Evolutionary conservation across 2,888 invertebrate species (phyloP).

Genomic region (Neocrepidodera transversa): DNA sequence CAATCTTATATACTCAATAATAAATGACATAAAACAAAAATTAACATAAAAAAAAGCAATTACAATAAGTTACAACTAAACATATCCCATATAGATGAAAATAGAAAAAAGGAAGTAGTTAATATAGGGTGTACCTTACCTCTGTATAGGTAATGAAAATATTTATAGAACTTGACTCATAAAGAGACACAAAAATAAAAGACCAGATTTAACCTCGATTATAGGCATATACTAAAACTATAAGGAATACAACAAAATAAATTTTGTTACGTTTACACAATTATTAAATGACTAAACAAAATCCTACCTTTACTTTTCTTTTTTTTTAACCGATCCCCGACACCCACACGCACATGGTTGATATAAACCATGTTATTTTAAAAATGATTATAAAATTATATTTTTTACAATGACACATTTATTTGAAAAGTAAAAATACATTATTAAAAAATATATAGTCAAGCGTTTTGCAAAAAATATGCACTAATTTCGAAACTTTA

Average conservation of each 20-base stretch:
- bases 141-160: slow-evolving; percentile 20
- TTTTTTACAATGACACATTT: neutral
- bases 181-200: slow-evolving; percentile 3
- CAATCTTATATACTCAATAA: no score
- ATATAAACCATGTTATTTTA: slow-evolving; percentile 9
- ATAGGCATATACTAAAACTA: neutral
- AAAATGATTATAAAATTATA: neutral
- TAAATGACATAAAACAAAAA: neutral
- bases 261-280: neutral
- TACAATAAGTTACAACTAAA: neutral
- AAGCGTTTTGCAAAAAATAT: neutral
- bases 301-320: neutral
- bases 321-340: no score
- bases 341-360: slow-evolving; percentile 26
- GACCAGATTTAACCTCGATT: neutral
- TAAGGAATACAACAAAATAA: neutral
- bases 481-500: neutral
- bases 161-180: slow-evolving; percentile 28
- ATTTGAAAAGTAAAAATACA: neutral
- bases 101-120: slow-evolving; percentile 17
- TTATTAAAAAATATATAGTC: no score
- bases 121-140: neutral
- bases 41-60: neutral
- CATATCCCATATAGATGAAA: slow-evolving; percentile 5
- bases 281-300: neutral